Conservation (phyloP, 2,113 vertebrate species). For the Anguilla japonica region DNA sequence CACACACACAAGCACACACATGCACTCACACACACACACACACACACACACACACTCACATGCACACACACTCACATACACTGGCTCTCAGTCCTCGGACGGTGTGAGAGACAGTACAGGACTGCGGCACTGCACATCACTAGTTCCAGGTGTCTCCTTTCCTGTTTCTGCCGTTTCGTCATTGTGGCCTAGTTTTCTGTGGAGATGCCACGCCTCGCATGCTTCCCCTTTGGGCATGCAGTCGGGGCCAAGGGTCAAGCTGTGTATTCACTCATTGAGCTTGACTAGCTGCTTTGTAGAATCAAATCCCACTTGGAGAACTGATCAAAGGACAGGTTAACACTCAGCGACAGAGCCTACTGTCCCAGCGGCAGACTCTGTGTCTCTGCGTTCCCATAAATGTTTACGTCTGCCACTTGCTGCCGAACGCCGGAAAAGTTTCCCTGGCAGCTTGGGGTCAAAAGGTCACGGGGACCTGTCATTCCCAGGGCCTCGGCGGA, state of each 20-base stretch:
- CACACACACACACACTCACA: no score
- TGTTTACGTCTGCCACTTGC: neutral
- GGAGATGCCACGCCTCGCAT: neutral
- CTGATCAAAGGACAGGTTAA: neutral
- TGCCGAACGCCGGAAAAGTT: neutral
- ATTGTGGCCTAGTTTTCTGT: neutral
- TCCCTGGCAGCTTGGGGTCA: conserved; percentile 2
- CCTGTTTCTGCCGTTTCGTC: neutral
- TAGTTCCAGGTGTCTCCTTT: neutral
- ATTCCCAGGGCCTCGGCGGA: neutral
- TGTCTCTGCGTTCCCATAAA: neutral
- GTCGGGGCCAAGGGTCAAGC: neutral
- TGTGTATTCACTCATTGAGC: neutral
- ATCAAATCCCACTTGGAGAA: neutral
- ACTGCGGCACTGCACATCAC: neutral
- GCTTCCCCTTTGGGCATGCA: neutral
- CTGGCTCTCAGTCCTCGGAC: neutral
- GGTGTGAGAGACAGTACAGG: no score
- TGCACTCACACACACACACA: no score
- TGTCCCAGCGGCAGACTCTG: neutral
- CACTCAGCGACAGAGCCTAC: neutral
- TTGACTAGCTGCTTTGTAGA: neutral
- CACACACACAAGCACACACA: no score
- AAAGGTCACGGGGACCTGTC: neutral
- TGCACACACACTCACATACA: no score